Base-by-base conservation (phyloP, 2,888 invertebrate species). In the Cordylochernes scorpioides region DNA sequence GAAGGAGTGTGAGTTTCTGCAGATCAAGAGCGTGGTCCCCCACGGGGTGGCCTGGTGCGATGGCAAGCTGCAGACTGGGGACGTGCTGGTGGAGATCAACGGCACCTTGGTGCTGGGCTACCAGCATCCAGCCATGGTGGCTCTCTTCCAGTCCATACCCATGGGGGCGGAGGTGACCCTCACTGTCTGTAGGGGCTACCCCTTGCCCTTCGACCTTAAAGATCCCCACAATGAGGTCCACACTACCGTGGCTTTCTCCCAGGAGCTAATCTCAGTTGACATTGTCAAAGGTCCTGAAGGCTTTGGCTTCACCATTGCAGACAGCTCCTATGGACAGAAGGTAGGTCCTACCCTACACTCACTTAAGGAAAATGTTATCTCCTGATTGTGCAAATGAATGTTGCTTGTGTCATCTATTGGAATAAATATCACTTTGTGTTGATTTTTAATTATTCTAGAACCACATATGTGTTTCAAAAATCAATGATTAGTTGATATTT, bases 281-380 rank as follows among this genome's bases (percentile, higher is more conserved):
- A 71, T 75, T 32, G 63, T 67, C 8, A 69, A 82, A 45, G 91
- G 91, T 4, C 65, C 70, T 14, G 72, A 80, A 52, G 94, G 97
- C 1, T 97, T 97, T 52, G 97, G 97, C 0, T 97, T 97, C 52
- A 97, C 94, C 22, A 91, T 97, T 43, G 88, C 91, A 0, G 94
- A 97, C 51, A 84, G 82, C 46, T 73, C 80, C 0, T 71, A 73
- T 49, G 94, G 91, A 1, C 94, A 97, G 56, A 58, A 61, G 46
- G 63, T 67, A 33, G 65, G 94, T 34, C 5, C n/a, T n/a, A n/a
- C n/a, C n/a, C n/a, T n/a, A n/a, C n/a, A n/a, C n/a, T n/a, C n/a
- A n/a, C n/a, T n/a, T n/a, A n/a, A n/a, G n/a, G n/a, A n/a, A n/a
- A n/a, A n/a, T n/a, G n/a, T n/a, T n/a, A n/a, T n/a, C n/a, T n/a